Evolutionary conservation across 2,888 invertebrate genomes (phyloP), one percentile per base, ranked within the genome.

Genomic region (Acronicta aceris): DNA sequence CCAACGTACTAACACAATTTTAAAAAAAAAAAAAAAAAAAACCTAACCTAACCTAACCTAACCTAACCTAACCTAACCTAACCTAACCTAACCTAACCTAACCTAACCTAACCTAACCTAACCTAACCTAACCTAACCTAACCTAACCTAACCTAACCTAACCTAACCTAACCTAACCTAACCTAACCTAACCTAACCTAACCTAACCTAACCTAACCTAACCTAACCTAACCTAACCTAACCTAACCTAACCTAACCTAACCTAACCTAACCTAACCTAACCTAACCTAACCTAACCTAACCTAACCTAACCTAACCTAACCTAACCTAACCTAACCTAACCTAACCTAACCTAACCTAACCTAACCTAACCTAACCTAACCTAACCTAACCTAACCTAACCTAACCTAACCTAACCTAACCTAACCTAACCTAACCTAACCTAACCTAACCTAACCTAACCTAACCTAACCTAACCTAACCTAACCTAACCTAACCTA

Each of bases 41-140:
- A n/a, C n/a, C n/a, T n/a, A n/a, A n/a, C n/a, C 43, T 45, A 45
- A 45, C 43, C 43, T 45, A 45, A 45, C 43, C 43, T 45, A 45
- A 45, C 43, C 43, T 45, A 45, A 45, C 43, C 43, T 45, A 45
- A 45, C 43, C 43, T 45, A 45, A 45, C 43, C 43, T 45, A 25
- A 25, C 43, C 25, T 25, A 45, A 45, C 43, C 43, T 45, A 25
- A 25, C 25, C 25, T 25, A 45, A 45, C 43, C 43, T 45, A 45
- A 45, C 43, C 43, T 45, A 25, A 45, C 43, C 43, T 45, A 21
- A 45, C 43, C 43, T 45, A 25, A 25, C 43, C 43, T 45, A 25
- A 45, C 43, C 43, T 45, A 21, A 45, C 43, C 43, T 45, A 25
- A 25, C 43, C 21, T 45, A 25, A 25, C 43, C 43, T 45, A 21